Base-by-base conservation (phyloP, 2,113 vertebrate species). In the Leuciscus idus region DNA sequence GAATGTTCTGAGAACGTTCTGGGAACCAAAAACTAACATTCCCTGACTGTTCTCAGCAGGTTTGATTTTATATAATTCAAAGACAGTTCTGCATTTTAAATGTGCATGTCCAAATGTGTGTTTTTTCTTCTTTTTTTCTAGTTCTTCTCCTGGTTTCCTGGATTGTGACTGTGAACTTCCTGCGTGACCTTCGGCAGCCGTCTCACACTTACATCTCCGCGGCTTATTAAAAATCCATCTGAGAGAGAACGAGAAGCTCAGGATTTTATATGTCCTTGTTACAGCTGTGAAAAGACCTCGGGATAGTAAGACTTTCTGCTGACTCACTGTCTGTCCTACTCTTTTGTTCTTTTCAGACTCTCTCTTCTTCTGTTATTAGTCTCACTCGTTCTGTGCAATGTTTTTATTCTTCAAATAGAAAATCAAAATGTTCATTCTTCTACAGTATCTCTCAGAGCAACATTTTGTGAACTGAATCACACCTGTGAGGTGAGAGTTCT, bases 291-390 rank as follows among this genome's bases (percentile, higher is more conserved):
- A 75, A 39, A 73, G 72, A 74, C 72, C 39, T 48, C 72, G 11
- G 39, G 72, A 74, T 74, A 75, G 48, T 75, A 91, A 87, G 86
- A 64, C 52, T 59, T 36, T 87, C 84, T 90, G 83, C 87, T 87
- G 80, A 87, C 33, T 80, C n/a, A 86, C 3, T 36, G 7, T 83
- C 26, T 74, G 52, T 50, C 21, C 85, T 73, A 85, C 36, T 90
- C 87, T 88, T 46, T 83, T 26, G 11, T 74, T 48, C 43, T 72
- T 72, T 12, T 36, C 19, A 55, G 75, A 57, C 3, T 57, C 50
- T 33, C 50, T 39, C 19, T 74, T 48, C 43, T 48, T 43, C 36
- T 13, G 70, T 26, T 46, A 13, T 48, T 74, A 26, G 2, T 23
- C 39, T 72, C 36, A 23, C 68, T 43, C 21, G 21, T 72, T 43